Conservation (phyloP, 2,113 vertebrate genomes). For the Thomomys bottae region DNA sequence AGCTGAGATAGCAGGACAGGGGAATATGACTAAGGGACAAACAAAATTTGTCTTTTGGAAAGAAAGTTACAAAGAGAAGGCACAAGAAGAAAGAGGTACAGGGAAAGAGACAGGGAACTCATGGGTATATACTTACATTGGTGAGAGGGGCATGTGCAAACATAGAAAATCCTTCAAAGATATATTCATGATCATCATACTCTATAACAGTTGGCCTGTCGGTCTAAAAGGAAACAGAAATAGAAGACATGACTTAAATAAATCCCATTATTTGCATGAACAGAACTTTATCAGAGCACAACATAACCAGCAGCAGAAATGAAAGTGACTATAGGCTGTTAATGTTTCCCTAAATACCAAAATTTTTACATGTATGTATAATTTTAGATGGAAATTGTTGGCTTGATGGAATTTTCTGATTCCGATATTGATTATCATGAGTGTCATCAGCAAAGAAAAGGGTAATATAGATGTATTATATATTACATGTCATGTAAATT, state of each 20-base stretch:
- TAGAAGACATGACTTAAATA: constrained; percentile 27
- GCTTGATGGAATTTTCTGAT: not conserved
- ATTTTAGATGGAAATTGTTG: constrained; percentile 23
- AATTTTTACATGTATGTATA: not conserved
- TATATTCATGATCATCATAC: constrained; percentile 99
- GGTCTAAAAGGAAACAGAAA: constrained; percentile 87
- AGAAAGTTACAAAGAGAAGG: not conserved
- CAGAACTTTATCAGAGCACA: not conserved
- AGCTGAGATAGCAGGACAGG: fast-evolving
- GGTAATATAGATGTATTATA: too few species aligned
- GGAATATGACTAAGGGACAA: constrained; percentile 25
- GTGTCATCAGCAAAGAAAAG: too few species aligned
- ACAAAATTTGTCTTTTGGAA: not conserved
- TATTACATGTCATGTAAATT: too few species aligned
- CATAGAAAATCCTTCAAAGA: constrained; percentile 99
- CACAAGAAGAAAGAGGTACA: not conserved
- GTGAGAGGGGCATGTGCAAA: constrained; percentile 96
- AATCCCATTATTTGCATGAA: not conserved
- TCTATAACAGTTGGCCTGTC: constrained; percentile 98
- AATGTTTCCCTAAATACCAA: not conserved
- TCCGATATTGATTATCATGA: not conserved
- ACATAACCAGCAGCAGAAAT: not conserved
- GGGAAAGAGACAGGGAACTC: not conserved
- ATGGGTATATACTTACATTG: constrained; percentile 88
- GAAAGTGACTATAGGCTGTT: not conserved